These are phyloP conservation scores for Agrochola litura DNA, from an alignment of 2,888 invertebrate genomes.

Conservation along the genomic window DNA sequence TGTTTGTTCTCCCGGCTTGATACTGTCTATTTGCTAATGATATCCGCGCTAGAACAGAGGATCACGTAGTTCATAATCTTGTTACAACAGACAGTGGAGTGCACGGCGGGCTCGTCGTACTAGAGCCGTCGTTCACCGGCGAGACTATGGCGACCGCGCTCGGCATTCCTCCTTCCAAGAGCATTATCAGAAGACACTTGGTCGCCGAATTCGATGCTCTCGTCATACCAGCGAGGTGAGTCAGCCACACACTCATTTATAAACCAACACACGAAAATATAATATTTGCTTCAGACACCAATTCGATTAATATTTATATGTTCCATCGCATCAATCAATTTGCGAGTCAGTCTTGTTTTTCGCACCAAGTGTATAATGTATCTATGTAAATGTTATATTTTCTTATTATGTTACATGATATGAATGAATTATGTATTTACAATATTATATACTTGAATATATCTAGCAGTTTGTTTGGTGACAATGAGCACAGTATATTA, in stretches of 20 bases:
- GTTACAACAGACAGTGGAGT: slow-evolving; percentile 95
- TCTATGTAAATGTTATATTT: slow-evolving; percentile 74
- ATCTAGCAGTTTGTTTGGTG: slow-evolving; percentile 57
- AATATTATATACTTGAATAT: slow-evolving; percentile 46
- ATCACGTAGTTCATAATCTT: slow-evolving; percentile 52
- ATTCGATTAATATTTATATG: slow-evolving; percentile 45
- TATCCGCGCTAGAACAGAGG: slow-evolving; percentile 6
- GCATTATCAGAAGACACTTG: slow-evolving; percentile 97
- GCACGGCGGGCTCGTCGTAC: slow-evolving; percentile 97
- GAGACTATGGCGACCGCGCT: slow-evolving; percentile 98
- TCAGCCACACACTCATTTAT: slow-evolving; percentile 52
- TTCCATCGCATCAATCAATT: slow-evolving; percentile 59
- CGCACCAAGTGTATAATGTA: slow-evolving; percentile 43
- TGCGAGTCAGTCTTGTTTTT: slow-evolving; percentile 34
- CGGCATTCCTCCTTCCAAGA: slow-evolving; percentile 97
- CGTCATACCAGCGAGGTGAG: slow-evolving; percentile 97
- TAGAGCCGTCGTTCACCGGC: slow-evolving; percentile 98
- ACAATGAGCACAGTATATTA: slow-evolving; percentile 58
- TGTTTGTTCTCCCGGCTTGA: slow-evolving; percentile 58
- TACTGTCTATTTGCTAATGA: slow-evolving; percentile 38
- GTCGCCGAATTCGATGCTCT: slow-evolving; percentile 97
- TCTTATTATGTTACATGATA: slow-evolving; percentile 47
- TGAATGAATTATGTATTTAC: slow-evolving; percentile 59
- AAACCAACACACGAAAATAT: slow-evolving; percentile 67
- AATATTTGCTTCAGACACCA: slow-evolving; percentile 73